Evolutionary conservation across 2,113 vertebrate genomes (phyloP).

Genomic region (Neolamprologus ventralis): DNA sequence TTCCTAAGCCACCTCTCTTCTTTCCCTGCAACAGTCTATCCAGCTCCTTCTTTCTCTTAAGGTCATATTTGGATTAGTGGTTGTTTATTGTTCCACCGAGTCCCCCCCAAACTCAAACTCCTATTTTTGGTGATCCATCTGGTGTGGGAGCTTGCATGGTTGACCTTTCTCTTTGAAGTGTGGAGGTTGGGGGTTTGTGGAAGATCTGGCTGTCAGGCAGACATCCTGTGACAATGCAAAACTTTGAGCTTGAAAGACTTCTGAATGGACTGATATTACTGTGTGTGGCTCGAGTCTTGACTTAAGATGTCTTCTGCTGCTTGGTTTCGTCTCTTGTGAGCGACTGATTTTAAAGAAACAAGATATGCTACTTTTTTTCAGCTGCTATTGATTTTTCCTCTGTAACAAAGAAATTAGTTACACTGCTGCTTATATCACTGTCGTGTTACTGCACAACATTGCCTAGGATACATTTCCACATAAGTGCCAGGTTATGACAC

Average conservation of each 20-base stretch:
- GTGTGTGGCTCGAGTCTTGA: neutral
- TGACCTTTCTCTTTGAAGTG: constrained; percentile 38
- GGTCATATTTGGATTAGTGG: constrained; percentile 35
- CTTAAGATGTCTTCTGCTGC: neutral
- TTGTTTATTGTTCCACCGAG: constrained; percentile 52
- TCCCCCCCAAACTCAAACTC: constrained; percentile 1
- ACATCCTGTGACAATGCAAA: neutral
- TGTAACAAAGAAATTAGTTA: neutral
- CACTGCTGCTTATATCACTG: neutral
- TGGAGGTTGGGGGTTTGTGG: neutral
- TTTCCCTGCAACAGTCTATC: neutral
- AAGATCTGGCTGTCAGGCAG: neutral
- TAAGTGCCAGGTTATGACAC: neutral
- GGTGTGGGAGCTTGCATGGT: neutral
- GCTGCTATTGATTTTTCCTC: neutral
- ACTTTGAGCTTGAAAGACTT: neutral
- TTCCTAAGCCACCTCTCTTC: neutral
- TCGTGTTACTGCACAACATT: neutral
- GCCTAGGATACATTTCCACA: neutral
- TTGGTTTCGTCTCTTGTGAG: neutral
- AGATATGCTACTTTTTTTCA: neutral
- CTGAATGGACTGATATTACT: neutral
- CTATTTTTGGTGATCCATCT: constrained; percentile 57
- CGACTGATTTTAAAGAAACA: neutral
- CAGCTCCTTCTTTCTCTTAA: neutral